Conservation (phyloP, 2,888 invertebrate species). For the Andrena bucephala region DNA sequence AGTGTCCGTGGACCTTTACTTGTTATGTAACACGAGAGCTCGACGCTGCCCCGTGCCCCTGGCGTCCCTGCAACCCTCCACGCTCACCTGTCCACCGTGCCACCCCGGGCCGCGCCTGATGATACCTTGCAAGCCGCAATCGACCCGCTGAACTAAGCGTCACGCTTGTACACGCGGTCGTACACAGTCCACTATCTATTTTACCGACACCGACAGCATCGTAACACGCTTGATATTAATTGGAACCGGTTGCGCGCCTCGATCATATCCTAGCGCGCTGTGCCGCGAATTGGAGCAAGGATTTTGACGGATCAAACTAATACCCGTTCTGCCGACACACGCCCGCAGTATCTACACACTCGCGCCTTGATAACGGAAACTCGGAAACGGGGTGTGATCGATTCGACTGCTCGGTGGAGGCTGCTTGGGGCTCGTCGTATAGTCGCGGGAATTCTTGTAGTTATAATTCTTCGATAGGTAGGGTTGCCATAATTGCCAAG, state of each 20-base stretch:
- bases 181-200: constrained; percentile 19
- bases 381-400: too few relatives aligned
- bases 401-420: too few relatives aligned
- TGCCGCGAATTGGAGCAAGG: constrained; percentile 33
- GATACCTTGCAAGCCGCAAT: constrained; percentile 37
- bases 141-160: constrained; percentile 43
- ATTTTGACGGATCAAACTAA: constrained; percentile 24
- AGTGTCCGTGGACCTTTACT: neutral
- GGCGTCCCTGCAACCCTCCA: neutral
- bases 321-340: neutral
- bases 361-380: too few relatives aligned
- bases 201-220: constrained; percentile 13
- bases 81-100: constrained; percentile 26
- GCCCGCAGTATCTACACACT: too few relatives aligned
- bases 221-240: constrained; percentile 42
- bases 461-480: too few relatives aligned
- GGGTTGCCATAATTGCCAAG: too few relatives aligned
- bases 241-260: constrained; percentile 45
- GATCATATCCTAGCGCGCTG: neutral
- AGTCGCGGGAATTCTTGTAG: too few relatives aligned
- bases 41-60: neutral
- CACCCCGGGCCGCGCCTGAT: constrained; percentile 36
- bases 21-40: constrained; percentile 20
- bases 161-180: constrained; percentile 2
- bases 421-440: too few relatives aligned